Conservation (phyloP, 2,797 vertebrate genomes). For the Bovichtus variegatus region DNA sequence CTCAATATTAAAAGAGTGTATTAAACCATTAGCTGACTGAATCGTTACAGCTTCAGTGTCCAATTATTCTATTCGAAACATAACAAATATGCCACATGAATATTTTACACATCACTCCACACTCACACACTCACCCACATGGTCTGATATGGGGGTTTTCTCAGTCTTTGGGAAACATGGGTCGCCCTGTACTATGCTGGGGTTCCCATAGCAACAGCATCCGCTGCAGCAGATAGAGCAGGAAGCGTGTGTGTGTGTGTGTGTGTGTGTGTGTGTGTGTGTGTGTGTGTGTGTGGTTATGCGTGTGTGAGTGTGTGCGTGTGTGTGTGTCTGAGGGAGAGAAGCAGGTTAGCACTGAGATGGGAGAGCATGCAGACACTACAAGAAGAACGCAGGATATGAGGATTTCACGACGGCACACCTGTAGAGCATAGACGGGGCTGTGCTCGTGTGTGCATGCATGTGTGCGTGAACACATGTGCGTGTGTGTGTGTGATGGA, state of each 20-base stretch:
- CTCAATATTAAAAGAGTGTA: too few species aligned
- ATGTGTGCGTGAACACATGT: slow-evolving; percentile 31
- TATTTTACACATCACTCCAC: background rate
- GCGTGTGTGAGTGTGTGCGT: slow-evolving; percentile 28
- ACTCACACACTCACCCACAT: slow-evolving; percentile 42
- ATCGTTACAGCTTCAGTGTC: background rate
- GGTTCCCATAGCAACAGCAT: slow-evolving; percentile 89
- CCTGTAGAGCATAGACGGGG: slow-evolving; percentile 74
- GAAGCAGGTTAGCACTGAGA: slow-evolving; percentile 76
- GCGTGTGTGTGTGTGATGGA: slow-evolving; percentile 73
- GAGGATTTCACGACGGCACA: slow-evolving; percentile 67
- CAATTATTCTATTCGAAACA: background rate
- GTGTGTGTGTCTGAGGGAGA: slow-evolving; percentile 66
- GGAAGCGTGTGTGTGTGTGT: slow-evolving; percentile 74
- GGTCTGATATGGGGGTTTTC: slow-evolving; percentile 64
- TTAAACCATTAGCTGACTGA: background rate
- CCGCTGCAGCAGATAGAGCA: slow-evolving; percentile 83
- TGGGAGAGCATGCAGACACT: slow-evolving; percentile 74
- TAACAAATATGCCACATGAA: background rate
- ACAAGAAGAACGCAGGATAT: slow-evolving; percentile 55
- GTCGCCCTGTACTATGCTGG: slow-evolving; percentile 81
- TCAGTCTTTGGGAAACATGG: slow-evolving; percentile 76
- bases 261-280: slow-evolving; percentile 33
- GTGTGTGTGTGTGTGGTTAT: slow-evolving; percentile 63
- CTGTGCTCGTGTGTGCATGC: slow-evolving; percentile 40